Conservation (phyloP, 2,888 invertebrate species). For the Cataglyphis cursor region DNA sequence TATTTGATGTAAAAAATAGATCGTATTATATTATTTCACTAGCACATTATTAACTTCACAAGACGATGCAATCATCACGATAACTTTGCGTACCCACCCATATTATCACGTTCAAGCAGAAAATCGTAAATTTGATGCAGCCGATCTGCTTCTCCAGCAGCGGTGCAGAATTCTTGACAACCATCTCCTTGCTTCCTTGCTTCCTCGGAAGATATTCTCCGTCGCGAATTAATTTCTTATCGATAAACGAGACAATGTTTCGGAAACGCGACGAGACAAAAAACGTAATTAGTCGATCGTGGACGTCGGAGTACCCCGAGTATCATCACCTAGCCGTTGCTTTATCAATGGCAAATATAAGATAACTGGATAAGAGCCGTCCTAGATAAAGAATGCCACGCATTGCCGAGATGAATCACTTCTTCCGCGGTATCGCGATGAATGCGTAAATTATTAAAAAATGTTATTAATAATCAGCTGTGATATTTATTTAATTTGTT, state of each 20-base stretch:
- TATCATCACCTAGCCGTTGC: constrained; percentile 44
- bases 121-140: constrained; percentile 93
- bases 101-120: constrained; percentile 93
- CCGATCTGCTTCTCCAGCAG: constrained; percentile 93
- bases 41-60: constrained; percentile 29
- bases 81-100: constrained; percentile 89
- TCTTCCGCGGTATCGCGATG: constrained; percentile 20
- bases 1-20: constrained; percentile 11
- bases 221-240: background rate
- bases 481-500: background rate
- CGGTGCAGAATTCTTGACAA: constrained; percentile 84
- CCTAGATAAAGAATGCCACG: constrained; percentile 78
- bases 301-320: constrained; percentile 56
- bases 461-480: constrained; percentile 8
- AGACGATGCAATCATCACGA: constrained; percentile 31
- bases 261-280: constrained; percentile 30
- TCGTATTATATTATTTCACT: constrained; percentile 15
- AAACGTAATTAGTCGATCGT: constrained; percentile 50
- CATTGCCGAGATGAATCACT: constrained; percentile 57
- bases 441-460: constrained; percentile 17
- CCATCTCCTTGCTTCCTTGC: constrained; percentile 71
- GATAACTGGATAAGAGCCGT: constrained; percentile 85
- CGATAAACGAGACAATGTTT: background rate
- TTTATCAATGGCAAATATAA: constrained; percentile 84
- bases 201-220: background rate